These are phyloP conservation scores for Cinclus cinclus DNA, from an alignment of 2,113 vertebrate species.

Conservation along the genomic window DNA sequence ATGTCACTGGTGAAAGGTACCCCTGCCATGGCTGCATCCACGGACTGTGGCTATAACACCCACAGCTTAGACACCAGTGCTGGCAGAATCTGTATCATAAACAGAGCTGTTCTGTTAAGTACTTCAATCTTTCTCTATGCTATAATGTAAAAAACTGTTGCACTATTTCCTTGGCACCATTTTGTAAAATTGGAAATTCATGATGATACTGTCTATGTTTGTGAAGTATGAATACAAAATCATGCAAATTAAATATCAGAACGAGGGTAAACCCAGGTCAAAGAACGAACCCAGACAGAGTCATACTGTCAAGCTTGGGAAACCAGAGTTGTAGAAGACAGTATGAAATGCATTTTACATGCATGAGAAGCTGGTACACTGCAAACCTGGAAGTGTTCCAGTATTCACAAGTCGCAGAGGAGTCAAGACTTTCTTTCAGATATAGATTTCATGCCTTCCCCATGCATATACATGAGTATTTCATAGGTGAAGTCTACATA, in stretches of 20 bases:
- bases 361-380: not conserved
- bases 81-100: not conserved
- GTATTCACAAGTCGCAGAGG: not conserved
- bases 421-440: not conserved
- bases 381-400: not conserved
- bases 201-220: not conserved
- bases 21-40: not conserved
- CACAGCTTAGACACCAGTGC: not conserved
- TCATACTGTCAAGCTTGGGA: not conserved
- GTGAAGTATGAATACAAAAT: not conserved
- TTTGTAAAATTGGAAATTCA: not conserved
- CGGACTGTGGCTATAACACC: not conserved
- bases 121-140: too few relatives aligned
- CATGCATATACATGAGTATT: not conserved
- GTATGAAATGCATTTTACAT: not conserved
- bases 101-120: not conserved
- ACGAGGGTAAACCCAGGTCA: not conserved
- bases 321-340: not conserved
- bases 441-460: not conserved
- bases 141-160: not conserved
- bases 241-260: not conserved
- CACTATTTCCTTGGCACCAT: not conserved
- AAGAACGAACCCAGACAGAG: not conserved
- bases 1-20: not conserved
- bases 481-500: not conserved